A percentile compares a stretch with the other conserved stretches of the same genome.
Conservation (phyloP, 2,888 invertebrate genomes). For the Cryptus armator region DNA sequence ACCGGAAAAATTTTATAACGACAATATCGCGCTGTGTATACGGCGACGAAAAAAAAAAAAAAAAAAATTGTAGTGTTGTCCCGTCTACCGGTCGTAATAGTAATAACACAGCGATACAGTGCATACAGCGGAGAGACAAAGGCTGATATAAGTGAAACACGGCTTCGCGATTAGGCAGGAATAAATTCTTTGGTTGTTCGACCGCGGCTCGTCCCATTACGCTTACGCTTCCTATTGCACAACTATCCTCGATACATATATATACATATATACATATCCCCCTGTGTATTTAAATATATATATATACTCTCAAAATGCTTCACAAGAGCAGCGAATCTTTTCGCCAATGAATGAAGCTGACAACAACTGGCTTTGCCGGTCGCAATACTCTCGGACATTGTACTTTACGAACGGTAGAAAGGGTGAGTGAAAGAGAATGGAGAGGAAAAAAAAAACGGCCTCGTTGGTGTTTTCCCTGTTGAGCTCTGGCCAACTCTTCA, state of each 20-base stretch:
- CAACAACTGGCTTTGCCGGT: slow-evolving; percentile 38
- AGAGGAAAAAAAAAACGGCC: slow-evolving; percentile 36
- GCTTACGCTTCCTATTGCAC: neutral
- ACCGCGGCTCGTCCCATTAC: neutral
- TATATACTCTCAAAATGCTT: slow-evolving; percentile 29
- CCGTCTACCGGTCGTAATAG: slow-evolving; percentile 27
- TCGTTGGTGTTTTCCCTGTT: slow-evolving; percentile 45
- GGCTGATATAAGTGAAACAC: neutral
- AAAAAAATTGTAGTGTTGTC: slow-evolving; percentile 15
- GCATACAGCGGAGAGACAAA: slow-evolving; percentile 9
- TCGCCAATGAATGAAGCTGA: slow-evolving; percentile 38
- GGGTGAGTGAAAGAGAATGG: neutral
- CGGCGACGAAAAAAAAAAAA: slow-evolving; percentile 6
- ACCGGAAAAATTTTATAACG: slow-evolving; percentile 47
- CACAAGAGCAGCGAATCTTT: slow-evolving; percentile 32
- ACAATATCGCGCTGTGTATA: slow-evolving; percentile 45
- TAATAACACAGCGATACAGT: slow-evolving; percentile 26
- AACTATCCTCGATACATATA: neutral
- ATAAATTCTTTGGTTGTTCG: slow-evolving; percentile 26
- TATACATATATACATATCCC: neutral
- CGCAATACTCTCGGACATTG: slow-evolving; percentile 48
- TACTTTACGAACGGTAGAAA: slow-evolving; percentile 25
- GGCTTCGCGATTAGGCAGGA: slow-evolving; percentile 25
- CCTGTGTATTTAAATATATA: neutral
- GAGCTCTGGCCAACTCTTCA: slow-evolving; percentile 62